These are phyloP conservation scores for Epiperipatus broadwayi DNA, from an alignment of 2,888 invertebrate species.

Conservation along the genomic window DNA sequence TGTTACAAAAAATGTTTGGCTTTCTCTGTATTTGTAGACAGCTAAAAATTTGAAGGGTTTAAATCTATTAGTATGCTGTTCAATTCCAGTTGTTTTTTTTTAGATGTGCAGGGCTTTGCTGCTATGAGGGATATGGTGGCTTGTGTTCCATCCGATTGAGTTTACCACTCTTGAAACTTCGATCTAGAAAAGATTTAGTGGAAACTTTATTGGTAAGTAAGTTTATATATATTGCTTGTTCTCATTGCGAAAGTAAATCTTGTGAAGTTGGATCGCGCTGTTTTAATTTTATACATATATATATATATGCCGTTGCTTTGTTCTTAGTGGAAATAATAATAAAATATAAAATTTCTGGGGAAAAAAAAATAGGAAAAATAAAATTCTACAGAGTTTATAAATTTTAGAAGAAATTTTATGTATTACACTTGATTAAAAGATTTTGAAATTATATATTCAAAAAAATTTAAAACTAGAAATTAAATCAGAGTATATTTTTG, in stretches of 20 bases:
- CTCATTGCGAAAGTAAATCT: background rate
- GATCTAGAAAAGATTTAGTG: conserved; percentile 81
- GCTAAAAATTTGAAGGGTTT: background rate
- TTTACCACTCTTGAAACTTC: conserved; percentile 67
- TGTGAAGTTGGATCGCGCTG: no score
- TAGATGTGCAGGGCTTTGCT: conserved; percentile 50
- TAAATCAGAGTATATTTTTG: no score
- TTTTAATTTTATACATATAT: background rate
- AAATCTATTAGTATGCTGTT: background rate
- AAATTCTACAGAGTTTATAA: no score
- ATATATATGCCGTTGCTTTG: conserved; percentile 1
- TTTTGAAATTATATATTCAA: no score
- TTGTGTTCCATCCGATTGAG: conserved; percentile 67
- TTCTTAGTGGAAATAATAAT: no score
- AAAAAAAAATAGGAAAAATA: no score
- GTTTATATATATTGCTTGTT: background rate
- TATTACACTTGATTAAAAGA: no score
- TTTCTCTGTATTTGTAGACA: background rate
- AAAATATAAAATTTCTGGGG: no score
- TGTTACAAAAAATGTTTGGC: background rate
- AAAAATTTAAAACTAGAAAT: no score
- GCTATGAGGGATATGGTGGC: conserved; percentile 51
- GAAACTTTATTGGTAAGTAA: conserved; percentile 66
- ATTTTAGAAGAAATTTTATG: no score
- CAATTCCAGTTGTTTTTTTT: conserved; percentile 16